Evolutionary conservation across 2,888 invertebrate species (phyloP), one percentile per base, ranked within the genome.

Genomic region (Drosophila sordidula): DNA sequence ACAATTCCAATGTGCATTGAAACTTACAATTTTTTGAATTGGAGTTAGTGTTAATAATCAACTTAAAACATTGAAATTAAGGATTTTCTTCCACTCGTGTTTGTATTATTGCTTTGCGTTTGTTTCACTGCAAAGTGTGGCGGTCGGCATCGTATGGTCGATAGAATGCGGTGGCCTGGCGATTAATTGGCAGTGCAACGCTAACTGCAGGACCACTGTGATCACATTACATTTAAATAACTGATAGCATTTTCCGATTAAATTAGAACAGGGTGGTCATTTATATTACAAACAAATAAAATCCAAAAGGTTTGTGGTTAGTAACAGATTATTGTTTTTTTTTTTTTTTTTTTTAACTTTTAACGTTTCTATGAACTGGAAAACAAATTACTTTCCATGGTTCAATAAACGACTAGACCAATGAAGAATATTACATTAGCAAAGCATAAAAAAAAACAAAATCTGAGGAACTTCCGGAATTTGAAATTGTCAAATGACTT

Each of bases 1-100:
- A 55, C 59, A 49, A 63, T 16, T 67, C 49, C 55, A 61, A 56
- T 52, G 6, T 39, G 49, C 65, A 36, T 52, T 42, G 12, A 42
- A 66, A 83, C 83, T 83, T 83, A 87, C 83, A 82, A 74, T 85
- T 79, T 61, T 18, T 85, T 44, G 41, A 50, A 59, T 59, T 63
- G 39, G 36, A 69, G 38, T 62, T 62, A 51, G 32, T 45, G 64
- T 80, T 73, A 71, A 56, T 69, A 36, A 54, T 51, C 68, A 62
- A 64, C 58, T 76, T 76, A 55, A 69, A 75, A 68, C 87, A 84
- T 78, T 82, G 70, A 77, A 77, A 78, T 71, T 70, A 68, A 46
- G 58, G 57, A 62, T 55, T 70, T 79, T 56, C 55, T 59, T 67
- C 34, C 75, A 75, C 75, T 74, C 44, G 70, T 77, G 62, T 75